Evolutionary conservation across 2,888 invertebrate species (phyloP).

Genomic region (Rotaria sp.): DNA sequence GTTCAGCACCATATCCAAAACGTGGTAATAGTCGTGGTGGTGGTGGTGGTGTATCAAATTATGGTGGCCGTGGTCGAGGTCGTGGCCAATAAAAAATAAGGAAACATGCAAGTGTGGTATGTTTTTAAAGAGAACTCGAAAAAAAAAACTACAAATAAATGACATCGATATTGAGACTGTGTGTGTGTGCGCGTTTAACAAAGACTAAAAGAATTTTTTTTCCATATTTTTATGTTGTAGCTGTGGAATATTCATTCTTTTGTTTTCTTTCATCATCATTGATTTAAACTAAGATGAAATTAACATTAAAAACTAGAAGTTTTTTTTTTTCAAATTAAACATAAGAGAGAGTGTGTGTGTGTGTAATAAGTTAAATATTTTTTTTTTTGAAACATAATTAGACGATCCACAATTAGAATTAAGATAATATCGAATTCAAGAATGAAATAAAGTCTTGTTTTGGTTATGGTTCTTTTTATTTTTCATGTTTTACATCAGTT

Average conservation of each 20-base stretch:
- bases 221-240: not conserved
- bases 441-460: not conserved
- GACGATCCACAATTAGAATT: too few relatives aligned
- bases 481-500: not conserved
- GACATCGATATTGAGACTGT: not conserved
- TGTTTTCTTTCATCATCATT: not conserved
- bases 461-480: not conserved
- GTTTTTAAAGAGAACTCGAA: not conserved
- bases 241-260: not conserved
- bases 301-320: not conserved
- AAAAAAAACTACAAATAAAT: not conserved
- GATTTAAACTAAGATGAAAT: not conserved
- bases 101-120: not conserved
- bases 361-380: too few relatives aligned
- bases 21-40: not conserved
- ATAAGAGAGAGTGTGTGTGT: too few relatives aligned
- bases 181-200: not conserved
- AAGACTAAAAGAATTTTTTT: not conserved
- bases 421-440: too few relatives aligned
- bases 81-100: not conserved
- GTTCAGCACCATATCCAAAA: not conserved
- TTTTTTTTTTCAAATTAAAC: too few relatives aligned
- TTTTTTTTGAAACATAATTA: too few relatives aligned
- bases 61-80: not conserved
- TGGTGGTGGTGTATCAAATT: not conserved